phyloP scores from a whole-genome alignment of 2,113 vertebrate genomes.

The Urocynchramus pylzowi region DNA sequence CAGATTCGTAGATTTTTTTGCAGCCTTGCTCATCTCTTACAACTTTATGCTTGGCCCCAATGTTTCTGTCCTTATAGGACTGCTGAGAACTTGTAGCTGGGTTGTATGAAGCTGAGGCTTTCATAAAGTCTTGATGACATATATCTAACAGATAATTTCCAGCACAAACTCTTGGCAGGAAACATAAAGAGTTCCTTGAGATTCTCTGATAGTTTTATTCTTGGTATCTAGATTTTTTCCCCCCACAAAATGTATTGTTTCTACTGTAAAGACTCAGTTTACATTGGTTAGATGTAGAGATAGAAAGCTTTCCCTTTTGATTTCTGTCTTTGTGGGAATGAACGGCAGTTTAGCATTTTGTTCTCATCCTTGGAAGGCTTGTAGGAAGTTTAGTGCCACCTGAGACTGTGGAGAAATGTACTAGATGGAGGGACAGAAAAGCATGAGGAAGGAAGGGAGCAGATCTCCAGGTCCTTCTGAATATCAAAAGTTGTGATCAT shows the following conservation, averaged over 20 bases:
- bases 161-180: background rate
- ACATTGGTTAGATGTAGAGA: background rate
- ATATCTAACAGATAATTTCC: background rate
- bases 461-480: background rate
- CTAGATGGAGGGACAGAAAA: background rate
- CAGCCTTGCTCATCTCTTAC: background rate
- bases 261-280: background rate
- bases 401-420: background rate
- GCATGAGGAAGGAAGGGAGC: background rate
- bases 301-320: background rate
- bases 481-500: background rate
- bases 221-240: background rate
- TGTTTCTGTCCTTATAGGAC: background rate
- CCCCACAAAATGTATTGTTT: background rate
- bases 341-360: background rate
- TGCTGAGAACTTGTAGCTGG: background rate
- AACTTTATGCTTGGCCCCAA: background rate
- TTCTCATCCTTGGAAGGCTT: background rate
- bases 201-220: background rate
- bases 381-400: background rate
- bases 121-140: background rate
- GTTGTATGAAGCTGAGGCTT: background rate
- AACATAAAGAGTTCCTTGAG: background rate
- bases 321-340: background rate
- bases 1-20: background rate